These are phyloP conservation scores for Girardia tigrina DNA, from an alignment of 2,888 invertebrate species.

Conservation along the genomic window DNA sequence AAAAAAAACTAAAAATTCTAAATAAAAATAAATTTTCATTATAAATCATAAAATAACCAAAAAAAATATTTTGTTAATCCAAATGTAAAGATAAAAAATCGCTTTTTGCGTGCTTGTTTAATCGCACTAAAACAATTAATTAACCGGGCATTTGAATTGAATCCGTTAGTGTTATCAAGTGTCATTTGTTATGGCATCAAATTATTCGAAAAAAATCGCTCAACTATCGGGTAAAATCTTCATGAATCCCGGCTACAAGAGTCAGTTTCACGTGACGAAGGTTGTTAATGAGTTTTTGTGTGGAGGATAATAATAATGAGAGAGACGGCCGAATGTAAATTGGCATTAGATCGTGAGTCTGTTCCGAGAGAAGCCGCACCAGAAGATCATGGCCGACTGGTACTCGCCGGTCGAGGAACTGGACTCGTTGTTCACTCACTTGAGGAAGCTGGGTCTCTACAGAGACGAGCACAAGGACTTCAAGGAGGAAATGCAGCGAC, in stretches of 20 bases:
- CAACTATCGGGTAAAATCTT: slow-evolving; percentile 29
- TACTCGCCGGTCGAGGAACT: slow-evolving; percentile 27
- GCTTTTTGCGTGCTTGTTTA: too few species aligned
- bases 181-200: not conserved
- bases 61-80: too few species aligned
- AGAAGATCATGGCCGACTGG: not conserved
- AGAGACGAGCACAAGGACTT: slow-evolving; percentile 30
- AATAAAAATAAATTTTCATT: too few species aligned
- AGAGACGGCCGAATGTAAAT: not conserved
- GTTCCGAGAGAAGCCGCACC: not conserved
- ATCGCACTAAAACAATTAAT: too few species aligned
- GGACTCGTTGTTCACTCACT: not conserved
- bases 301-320: too few species aligned
- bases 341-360: not conserved
- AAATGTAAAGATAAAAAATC: too few species aligned
- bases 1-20: too few species aligned
- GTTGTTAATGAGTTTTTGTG: too few species aligned
- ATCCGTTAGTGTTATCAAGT: too few species aligned
- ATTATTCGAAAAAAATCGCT: slow-evolving; percentile 26
- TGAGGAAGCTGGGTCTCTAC: slow-evolving; percentile 21
- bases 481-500: slow-evolving; percentile 31
- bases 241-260: slow-evolving; percentile 21
- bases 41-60: too few species aligned
- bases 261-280: too few species aligned
- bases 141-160: too few species aligned